Evolutionary conservation across 1,140 invertebrate genomes (phyloP).

Genomic region (Drosophila erecta): DNA sequence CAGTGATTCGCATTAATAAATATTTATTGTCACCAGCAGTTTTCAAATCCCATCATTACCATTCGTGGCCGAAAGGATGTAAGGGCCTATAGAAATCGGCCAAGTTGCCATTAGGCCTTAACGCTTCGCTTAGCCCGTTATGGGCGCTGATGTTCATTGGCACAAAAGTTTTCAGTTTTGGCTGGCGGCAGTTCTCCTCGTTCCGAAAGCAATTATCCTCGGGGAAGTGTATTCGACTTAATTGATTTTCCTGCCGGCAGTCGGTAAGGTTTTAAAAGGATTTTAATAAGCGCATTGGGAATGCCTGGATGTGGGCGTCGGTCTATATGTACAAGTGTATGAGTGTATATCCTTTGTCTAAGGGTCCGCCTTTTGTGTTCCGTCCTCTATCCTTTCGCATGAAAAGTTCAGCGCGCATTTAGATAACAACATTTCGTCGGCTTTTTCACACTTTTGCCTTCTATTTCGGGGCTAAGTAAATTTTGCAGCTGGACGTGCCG

Average conservation of each 20-base stretch:
- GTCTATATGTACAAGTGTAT: not conserved
- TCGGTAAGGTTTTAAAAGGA: constrained; percentile 74
- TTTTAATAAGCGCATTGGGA: constrained; percentile 77
- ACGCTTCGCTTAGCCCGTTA: constrained; percentile 80
- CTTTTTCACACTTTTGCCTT: constrained; percentile 76
- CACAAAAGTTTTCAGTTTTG: constrained; percentile 64
- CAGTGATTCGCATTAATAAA: not conserved
- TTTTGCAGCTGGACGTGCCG: constrained; percentile 55
- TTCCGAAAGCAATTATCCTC: constrained; percentile 80
- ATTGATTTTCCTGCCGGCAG: constrained; percentile 71
- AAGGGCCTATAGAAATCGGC: constrained; percentile 46
- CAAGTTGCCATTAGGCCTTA: constrained; percentile 77
- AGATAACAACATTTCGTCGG: constrained; percentile 75
- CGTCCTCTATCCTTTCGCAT: constrained; percentile 57
- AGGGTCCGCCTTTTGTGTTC: constrained; percentile 43
- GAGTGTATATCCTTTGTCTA: constrained; percentile 37
- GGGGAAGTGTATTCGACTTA: constrained; percentile 81
- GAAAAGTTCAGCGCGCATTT: constrained; percentile 75
- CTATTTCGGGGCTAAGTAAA: constrained; percentile 47
- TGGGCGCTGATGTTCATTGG: constrained; percentile 73
- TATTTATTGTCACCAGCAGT: not conserved
- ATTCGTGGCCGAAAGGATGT: constrained; percentile 4
- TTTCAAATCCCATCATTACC: not conserved
- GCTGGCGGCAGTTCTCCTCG: constrained; percentile 52
- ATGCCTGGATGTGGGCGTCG: constrained; percentile 14